Conservation (phyloP, 1,140 invertebrate genomes). For the Hyles euphorbiae region DNA sequence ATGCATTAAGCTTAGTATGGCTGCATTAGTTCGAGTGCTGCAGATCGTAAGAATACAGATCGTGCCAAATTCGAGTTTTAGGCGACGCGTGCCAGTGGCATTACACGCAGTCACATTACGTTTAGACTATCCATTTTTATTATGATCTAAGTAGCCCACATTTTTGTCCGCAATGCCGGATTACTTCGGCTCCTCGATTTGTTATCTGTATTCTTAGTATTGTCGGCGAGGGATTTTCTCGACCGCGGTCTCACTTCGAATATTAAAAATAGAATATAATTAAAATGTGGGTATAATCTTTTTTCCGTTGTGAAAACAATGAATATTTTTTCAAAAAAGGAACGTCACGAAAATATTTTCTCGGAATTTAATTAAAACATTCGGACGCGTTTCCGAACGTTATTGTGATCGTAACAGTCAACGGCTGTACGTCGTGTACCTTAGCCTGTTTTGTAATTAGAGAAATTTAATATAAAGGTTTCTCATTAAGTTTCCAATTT, state of each 20-base stretch:
- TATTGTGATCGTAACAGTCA: too few species aligned
- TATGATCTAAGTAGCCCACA: constrained; percentile 9
- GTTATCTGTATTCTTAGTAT: constrained; percentile 2
- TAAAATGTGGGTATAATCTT: too few species aligned
- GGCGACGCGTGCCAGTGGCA: neutral
- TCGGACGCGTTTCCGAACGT: too few species aligned
- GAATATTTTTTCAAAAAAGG: too few species aligned
- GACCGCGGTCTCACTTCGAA: too few species aligned
- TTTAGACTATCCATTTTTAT: constrained; percentile 10
- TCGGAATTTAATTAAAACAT: too few species aligned
- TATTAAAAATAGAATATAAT: too few species aligned
- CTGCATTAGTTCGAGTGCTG: neutral
- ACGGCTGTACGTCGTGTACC: constrained; percentile 2
- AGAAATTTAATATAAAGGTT: constrained; percentile 5
- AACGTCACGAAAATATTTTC: too few species aligned
- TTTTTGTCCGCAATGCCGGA: constrained; percentile 1
- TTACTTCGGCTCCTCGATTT: constrained; percentile 4
- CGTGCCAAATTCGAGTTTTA: neutral
- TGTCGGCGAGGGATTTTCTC: too few species aligned
- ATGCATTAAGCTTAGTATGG: neutral
- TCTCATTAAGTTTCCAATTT: too few species aligned
- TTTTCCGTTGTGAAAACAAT: too few species aligned
- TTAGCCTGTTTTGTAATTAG: neutral
- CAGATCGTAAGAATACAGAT: neutral
- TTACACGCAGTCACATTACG: neutral